Percentiles rank a stretch among this genome's conserved stretches.
phyloP scores from a whole-genome alignment of 2,797 vertebrate genomes.

The Pristis pectinata region DNA sequence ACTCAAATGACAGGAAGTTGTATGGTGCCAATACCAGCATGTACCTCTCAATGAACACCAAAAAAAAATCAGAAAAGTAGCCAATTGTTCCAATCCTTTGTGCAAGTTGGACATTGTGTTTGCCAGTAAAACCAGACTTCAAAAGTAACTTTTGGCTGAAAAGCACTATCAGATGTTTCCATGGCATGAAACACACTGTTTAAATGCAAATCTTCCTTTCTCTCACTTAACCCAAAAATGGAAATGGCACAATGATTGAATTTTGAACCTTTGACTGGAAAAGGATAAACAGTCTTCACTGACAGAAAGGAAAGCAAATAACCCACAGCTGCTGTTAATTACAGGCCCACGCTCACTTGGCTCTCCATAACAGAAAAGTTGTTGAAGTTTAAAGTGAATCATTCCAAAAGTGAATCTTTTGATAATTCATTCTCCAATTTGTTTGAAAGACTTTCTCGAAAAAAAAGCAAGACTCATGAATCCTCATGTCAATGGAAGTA shows the following conservation, averaged over 20 bases:
- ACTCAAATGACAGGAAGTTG: not conserved
- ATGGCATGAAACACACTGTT: not conserved
- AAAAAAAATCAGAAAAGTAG: not conserved
- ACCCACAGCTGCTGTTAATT: constrained; percentile 2
- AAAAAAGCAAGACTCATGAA: not conserved
- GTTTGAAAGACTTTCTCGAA: not conserved
- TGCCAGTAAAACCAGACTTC: not conserved
- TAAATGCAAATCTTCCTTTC: not conserved
- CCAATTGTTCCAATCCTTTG: not conserved
- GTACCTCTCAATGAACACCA: not conserved
- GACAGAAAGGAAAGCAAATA: not conserved
- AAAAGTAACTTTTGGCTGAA: not conserved
- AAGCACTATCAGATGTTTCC: not conserved
- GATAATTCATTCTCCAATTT: not conserved
- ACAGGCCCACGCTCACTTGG: not conserved
- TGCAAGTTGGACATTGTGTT: not conserved
- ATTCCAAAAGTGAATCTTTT: not conserved
- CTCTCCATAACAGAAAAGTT: not conserved
- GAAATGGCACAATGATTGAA: not conserved
- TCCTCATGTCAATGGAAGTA: not conserved
- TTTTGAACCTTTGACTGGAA: not conserved
- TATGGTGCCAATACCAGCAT: no score
- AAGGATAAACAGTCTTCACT: not conserved
- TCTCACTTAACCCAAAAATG: not conserved
- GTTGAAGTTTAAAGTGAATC: not conserved